Evolutionary conservation across 2,888 invertebrate species (phyloP).

Genomic region (Tachina grossa): DNA sequence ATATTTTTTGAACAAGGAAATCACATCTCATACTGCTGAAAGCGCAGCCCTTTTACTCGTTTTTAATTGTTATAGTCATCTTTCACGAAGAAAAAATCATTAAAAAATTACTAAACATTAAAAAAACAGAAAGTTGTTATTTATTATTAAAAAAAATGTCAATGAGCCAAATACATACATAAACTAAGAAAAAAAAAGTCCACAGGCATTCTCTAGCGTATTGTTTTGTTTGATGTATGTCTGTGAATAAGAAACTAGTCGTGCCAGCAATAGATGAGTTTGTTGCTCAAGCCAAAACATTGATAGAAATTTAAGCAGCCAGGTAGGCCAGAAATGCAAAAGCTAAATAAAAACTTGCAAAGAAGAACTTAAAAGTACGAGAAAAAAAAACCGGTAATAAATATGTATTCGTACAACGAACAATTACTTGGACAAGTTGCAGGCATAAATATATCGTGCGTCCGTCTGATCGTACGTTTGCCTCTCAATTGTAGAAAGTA

Average conservation of each 20-base stretch:
- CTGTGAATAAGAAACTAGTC: constrained; percentile 26
- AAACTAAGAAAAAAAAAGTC: constrained; percentile 18
- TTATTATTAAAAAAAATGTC: constrained; percentile 44
- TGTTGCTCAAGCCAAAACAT: constrained; percentile 41
- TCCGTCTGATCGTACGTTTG: constrained; percentile 24
- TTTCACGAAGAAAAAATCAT: too few relatives aligned
- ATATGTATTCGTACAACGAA: constrained; percentile 25
- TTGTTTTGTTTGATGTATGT: constrained; percentile 9
- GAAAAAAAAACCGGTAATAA: constrained; percentile 67
- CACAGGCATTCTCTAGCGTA: constrained; percentile 33
- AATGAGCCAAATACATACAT: constrained; percentile 48
- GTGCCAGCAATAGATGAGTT: constrained; percentile 12
- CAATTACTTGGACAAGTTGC: constrained; percentile 67
- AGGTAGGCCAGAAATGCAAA: constrained; percentile 20
- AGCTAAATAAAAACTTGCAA: constrained; percentile 42
- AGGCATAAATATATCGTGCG: constrained; percentile 33
- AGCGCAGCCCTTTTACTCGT: too few relatives aligned
- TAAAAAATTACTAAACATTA: background rate
- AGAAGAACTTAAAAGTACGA: constrained; percentile 43
- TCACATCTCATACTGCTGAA: too few relatives aligned
- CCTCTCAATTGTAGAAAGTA: constrained; percentile 56
- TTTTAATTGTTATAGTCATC: too few relatives aligned
- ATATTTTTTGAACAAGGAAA: too few relatives aligned
- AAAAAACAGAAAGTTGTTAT: background rate
- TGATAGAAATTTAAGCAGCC: constrained; percentile 50